Percentiles rank a stretch among this genome's conserved stretches.
phyloP scores from a whole-genome alignment of 1,140 invertebrate species.

The Apis dorsata region DNA sequence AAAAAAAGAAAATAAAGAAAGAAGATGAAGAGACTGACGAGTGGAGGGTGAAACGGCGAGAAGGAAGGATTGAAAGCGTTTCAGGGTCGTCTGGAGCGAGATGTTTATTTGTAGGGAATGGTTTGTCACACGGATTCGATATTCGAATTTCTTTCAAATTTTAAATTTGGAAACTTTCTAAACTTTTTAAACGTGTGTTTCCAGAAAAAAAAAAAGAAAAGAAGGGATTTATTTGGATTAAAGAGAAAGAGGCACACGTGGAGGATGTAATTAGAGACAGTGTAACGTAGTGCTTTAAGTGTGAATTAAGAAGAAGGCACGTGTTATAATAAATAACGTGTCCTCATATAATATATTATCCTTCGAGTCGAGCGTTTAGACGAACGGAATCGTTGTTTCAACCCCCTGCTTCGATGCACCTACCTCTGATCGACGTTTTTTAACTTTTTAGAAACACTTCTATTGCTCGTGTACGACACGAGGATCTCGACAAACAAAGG shows the following conservation, averaged over 20 bases:
- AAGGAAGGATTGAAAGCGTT: conserved; percentile 5
- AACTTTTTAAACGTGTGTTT: too few species aligned
- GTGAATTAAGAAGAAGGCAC: background rate
- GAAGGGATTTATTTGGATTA: too few species aligned
- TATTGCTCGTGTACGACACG: background rate
- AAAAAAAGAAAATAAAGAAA: background rate
- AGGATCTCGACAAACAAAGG: background rate
- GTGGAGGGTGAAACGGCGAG: conserved; percentile 30
- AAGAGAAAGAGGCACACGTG: too few species aligned
- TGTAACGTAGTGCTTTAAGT: conserved; percentile 10
- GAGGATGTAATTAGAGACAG: background rate
- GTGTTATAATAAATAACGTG: background rate
- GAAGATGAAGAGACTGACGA: conserved; percentile 6
- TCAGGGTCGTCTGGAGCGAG: background rate
- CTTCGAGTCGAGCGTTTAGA: background rate
- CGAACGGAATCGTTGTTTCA: background rate
- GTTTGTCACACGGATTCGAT: background rate
- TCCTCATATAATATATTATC: background rate
- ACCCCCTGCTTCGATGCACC: background rate
- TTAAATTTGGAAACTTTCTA: too few species aligned
- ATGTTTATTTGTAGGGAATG: background rate
- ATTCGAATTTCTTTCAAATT: too few species aligned
- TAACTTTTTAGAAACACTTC: background rate
- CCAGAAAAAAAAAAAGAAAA: too few species aligned
- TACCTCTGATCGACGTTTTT: background rate